Evolutionary conservation across 1,140 invertebrate species (phyloP), one percentile per base, ranked within the genome.

Genomic region (Ephestia elutella): DNA sequence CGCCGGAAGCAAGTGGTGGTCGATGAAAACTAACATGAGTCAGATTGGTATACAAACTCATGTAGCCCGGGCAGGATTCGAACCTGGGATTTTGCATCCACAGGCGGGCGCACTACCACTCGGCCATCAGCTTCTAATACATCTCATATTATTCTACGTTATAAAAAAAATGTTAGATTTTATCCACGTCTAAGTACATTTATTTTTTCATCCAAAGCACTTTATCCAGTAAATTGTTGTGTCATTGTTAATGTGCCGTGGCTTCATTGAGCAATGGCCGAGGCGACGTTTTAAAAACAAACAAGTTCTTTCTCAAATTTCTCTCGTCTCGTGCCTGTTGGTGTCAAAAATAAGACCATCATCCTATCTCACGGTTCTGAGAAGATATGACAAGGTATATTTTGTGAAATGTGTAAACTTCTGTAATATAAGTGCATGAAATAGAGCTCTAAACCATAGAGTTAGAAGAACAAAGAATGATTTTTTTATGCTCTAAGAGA

Each of bases 221-320:
- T 56, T 18, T 56, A 15, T 48, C 19, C 5, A n/a, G 38, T n/a
- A 44, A 44, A 44, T n/a, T 17, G 13, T n/a, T 15, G 38, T 15
- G 38, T 44, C 38, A 44, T 44, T n/a, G 35, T 25, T 19, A 49
- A 13, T 21, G 54, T 56, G 35, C 54, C 35, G 5, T 10, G 13
- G 8, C 13, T 54, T 20, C 51, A 28, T 25, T 28, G 51, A 54
- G 35, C 57, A 63, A 54, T 38, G 38, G 38, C 38, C 15, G 17
- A 28, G 35, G 56, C 51, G 60, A 21, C 53, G 49, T 67, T 44
- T 60, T 51, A 30, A 64, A 57, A 66, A 62, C 61, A 70, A 75
- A 71, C 56, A 68, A 68, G 68, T 62, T 49, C 57, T 57, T 72
- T 75, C 64, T 75, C 60, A 57, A 70, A 77, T 77, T 75, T 79